Evolutionary conservation across 1,140 invertebrate genomes (phyloP), one percentile per base, ranked within the genome.

Genomic region (Pseudomyrmex concolor): DNA sequence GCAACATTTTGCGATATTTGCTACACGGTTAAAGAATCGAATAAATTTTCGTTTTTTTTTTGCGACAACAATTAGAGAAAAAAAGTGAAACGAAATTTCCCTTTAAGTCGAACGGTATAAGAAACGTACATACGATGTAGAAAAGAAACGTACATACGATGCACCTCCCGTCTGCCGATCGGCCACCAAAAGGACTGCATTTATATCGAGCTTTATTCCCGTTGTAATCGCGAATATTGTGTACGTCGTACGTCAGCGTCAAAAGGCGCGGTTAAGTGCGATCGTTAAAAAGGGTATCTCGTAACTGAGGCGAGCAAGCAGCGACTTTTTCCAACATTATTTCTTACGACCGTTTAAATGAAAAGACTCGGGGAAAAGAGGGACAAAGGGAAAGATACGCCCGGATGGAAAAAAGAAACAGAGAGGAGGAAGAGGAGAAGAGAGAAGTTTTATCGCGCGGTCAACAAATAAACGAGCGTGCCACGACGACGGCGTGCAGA

Each of bases 281-380:
- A 87, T 88, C 87, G 87, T 89, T 89, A 89, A 89, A 88, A 88
- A 67, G 59, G 57, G 17, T 72, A 82, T 83, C 84, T 80, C 71
- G 77, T 76, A 83, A 83, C 64, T 48, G 76, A 85, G 72, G 54
- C 83, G 63, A 60, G 78, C 57, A 50, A 71, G 78, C 57, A 57
- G 66, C 45, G 60, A 80, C 81, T 78, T 89, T 86, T 88, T 86
- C 73, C 88, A 60, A 50, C 48, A 34, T 86, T 70, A 73, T 73
- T 84, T 76, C 76, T 89, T 82, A 82, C 62, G 86, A 82, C 68
- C 86, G 57, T 89, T 89, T 67, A 86, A 89, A 88, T 62, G 86
- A 84, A 88, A 86, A 84, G 84, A 68, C 78, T 57, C 10, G 19
- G 19, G 9, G 19, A 13, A 13, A 17, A 3, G 51, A 19, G 43